Evolutionary conservation across 2,113 vertebrate genomes (phyloP).

Genomic region (Ochotona princeps): DNA sequence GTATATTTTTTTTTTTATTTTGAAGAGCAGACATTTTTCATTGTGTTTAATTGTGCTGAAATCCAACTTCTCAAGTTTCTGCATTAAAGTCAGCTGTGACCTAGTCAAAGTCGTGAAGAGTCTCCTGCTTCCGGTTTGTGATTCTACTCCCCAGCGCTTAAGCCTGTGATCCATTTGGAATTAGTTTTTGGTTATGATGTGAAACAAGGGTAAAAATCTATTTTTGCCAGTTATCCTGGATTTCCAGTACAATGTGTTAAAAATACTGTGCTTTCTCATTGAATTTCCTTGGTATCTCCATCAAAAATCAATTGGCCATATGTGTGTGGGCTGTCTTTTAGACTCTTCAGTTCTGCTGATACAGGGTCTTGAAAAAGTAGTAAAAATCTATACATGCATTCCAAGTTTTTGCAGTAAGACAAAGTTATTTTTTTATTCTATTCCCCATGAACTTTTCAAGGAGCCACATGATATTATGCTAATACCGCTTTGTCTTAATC

Average conservation of each 20-base stretch:
- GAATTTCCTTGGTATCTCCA: not conserved
- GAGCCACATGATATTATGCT: not conserved
- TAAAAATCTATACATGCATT: too few species aligned
- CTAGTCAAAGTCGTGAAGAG: not conserved
- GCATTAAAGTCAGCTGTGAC: not conserved
- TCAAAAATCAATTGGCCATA: not conserved
- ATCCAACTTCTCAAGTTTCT: not conserved
- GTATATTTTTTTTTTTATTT: not conserved
- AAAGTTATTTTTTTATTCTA: too few species aligned
- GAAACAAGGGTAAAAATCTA: not conserved
- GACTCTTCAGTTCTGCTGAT: not conserved
- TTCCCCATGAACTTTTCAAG: too few species aligned
- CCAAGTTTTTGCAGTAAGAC: too few species aligned
- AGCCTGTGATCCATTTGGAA: not conserved
- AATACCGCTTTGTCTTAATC: not conserved
- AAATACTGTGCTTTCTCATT: not conserved
- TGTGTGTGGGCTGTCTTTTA: not conserved
- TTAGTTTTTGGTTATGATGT: not conserved
- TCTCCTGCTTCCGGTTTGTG: not conserved
- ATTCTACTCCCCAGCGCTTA: not conserved
- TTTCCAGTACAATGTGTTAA: constrained; percentile 1
- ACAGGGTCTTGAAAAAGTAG: not conserved
- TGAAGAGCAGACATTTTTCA: not conserved
- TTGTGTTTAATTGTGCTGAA: constrained; percentile 46
- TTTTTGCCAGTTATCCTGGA: not conserved